phyloP scores from a whole-genome alignment of 2,113 vertebrate species.

The Apteryx owenii region DNA sequence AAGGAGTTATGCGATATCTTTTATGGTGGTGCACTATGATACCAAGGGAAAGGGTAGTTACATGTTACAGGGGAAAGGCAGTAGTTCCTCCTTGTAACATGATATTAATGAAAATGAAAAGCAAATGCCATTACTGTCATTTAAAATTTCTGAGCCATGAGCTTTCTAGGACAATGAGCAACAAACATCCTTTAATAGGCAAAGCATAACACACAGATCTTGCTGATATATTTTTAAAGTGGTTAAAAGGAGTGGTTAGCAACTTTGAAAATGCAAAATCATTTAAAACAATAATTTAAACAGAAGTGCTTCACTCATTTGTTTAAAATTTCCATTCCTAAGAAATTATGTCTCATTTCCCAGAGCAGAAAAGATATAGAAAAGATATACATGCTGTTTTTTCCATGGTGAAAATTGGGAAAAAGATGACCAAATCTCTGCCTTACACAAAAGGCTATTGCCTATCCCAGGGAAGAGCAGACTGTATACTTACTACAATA shows the following conservation, averaged over 20 bases:
- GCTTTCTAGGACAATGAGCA: constrained; percentile 3
- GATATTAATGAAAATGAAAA: constrained; percentile 2
- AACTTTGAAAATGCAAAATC: not conserved
- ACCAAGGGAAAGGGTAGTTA: not conserved
- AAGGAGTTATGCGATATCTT: not conserved
- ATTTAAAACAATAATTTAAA: not conserved
- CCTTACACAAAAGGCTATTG: not conserved
- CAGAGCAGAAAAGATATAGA: not conserved
- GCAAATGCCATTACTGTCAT: not conserved
- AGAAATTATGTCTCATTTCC: not conserved
- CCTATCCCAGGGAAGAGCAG: not conserved
- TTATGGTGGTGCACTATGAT: not conserved
- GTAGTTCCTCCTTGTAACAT: not conserved
- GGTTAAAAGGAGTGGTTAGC: constrained; percentile 3
- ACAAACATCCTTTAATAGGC: not conserved
- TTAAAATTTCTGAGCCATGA: constrained; percentile 10
- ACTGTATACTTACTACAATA: not conserved
- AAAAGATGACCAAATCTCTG: not conserved
- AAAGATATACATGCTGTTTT: not conserved
- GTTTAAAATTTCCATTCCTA: not conserved
- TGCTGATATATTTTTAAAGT: not conserved
- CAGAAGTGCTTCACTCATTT: not conserved
- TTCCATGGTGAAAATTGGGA: not conserved
- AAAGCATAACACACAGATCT: not conserved
- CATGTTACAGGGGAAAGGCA: not conserved